These are phyloP conservation scores for Baryphthengus martii DNA, from an alignment of 2,113 vertebrate species.

Conservation along the genomic window DNA sequence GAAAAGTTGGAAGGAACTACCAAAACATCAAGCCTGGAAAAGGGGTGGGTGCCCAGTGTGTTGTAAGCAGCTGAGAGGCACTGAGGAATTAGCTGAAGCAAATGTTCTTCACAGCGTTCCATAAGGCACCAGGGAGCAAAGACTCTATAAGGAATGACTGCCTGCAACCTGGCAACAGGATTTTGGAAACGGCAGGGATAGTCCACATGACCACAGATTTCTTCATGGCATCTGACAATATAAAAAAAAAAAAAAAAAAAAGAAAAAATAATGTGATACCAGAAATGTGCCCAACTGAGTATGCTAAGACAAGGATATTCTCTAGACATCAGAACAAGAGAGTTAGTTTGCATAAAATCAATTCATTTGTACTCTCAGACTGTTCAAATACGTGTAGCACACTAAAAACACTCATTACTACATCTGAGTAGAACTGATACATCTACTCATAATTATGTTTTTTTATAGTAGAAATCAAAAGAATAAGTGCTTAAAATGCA, in stretches of 20 bases:
- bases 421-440: not conserved
- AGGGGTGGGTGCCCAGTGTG: conserved; percentile 89
- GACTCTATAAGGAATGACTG: conserved; percentile 85
- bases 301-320: not conserved
- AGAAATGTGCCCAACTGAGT: not conserved
- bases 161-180: conserved; percentile 69
- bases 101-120: conserved; percentile 69
- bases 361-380: not conserved
- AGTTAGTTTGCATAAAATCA: not conserved
- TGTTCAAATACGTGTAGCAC: not conserved
- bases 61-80: conserved; percentile 86
- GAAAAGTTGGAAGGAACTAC: conserved; percentile 92
- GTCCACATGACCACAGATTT: conserved; percentile 81
- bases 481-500: not conserved
- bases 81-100: conserved; percentile 78
- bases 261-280: not conserved
- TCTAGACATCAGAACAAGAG: not conserved
- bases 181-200: conserved; percentile 90
- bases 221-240: conserved; percentile 52
- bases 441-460: not conserved
- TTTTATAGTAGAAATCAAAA: not conserved
- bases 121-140: conserved; percentile 82
- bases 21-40: conserved; percentile 90
- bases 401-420: not conserved
- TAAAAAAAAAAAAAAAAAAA: not conserved